These are phyloP conservation scores for Orthonychiurus folsomi DNA, from an alignment of 2,888 invertebrate genomes.

Conservation along the genomic window DNA sequence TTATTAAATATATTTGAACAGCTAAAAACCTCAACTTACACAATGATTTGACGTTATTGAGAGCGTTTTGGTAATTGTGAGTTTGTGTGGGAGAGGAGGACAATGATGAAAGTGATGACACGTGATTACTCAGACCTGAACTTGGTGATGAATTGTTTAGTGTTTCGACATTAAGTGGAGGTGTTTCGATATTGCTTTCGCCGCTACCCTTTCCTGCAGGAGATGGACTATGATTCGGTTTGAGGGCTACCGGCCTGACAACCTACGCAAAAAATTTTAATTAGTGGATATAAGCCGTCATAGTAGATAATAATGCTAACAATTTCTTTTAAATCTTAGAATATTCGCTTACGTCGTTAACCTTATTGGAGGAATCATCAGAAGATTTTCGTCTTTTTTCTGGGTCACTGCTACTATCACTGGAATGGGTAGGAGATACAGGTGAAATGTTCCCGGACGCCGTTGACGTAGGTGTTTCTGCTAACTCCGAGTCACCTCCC, in stretches of 20 bases:
- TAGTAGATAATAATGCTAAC: too few relatives aligned
- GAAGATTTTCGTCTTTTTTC: slow-evolving; percentile 42
- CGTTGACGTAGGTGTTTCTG: neutral
- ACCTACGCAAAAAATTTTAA: too few relatives aligned
- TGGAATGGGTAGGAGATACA: slow-evolving; percentile 44
- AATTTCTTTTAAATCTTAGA: too few relatives aligned
- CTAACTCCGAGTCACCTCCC: slow-evolving; percentile 50
- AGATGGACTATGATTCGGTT: neutral
- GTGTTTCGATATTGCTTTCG: slow-evolving; percentile 42
- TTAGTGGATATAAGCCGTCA: too few relatives aligned
- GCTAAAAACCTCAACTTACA: too few relatives aligned
- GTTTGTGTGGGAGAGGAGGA: slow-evolving; percentile 39
- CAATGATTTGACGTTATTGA: slow-evolving; percentile 36
- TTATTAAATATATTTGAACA: too few relatives aligned
- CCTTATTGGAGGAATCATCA: slow-evolving; percentile 41
- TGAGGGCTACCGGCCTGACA: neutral
- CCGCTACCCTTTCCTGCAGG: too few relatives aligned
- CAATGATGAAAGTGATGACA: slow-evolving; percentile 39
- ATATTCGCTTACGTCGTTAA: too few relatives aligned
- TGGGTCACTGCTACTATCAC: slow-evolving; percentile 51
- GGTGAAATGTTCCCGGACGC: neutral
- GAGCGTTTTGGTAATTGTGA: slow-evolving; percentile 32
- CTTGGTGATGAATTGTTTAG: slow-evolving; percentile 48
- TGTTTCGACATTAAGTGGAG: slow-evolving; percentile 41
- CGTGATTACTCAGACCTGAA: slow-evolving; percentile 46